These are phyloP conservation scores for Excalfactoria chinensis DNA, from an alignment of 2,113 vertebrate genomes.

Conservation along the genomic window DNA sequence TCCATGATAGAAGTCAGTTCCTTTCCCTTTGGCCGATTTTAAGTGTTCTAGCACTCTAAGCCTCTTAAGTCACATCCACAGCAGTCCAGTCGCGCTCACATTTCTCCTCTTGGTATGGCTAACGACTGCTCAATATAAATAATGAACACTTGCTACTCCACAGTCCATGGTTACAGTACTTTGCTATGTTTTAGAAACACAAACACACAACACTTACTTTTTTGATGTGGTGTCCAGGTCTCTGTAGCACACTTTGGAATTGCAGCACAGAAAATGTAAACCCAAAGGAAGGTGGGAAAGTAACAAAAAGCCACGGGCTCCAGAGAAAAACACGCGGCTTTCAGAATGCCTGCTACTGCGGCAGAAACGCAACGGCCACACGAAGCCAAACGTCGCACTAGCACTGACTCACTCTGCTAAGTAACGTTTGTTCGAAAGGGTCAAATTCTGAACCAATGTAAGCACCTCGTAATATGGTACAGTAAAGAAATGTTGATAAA, in stretches of 20 bases:
- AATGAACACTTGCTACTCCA: not conserved
- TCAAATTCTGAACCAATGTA: not conserved
- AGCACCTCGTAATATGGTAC: not conserved
- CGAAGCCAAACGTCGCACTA: not conserved
- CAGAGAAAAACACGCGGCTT: not conserved
- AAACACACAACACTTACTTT: constrained; percentile 61
- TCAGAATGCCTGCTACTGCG: not conserved
- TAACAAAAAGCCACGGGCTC: not conserved
- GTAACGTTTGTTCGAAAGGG: not conserved
- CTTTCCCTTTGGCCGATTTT: constrained; percentile 31
- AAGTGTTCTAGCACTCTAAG: not conserved
- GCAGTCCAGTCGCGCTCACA: not conserved
- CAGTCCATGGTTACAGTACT: constrained; percentile 17
- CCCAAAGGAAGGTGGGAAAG: not conserved
- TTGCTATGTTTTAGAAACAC: constrained; percentile 11
- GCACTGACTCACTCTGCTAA: not conserved
- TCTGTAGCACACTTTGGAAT: constrained; percentile 49
- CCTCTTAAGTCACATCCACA: not conserved
- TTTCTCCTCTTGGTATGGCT: not conserved
- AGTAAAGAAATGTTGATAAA: not conserved
- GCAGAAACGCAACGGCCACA: not conserved
- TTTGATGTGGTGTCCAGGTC: constrained; percentile 6
- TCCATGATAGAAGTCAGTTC: not conserved
- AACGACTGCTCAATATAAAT: constrained; percentile 1
- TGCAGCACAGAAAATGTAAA: constrained; percentile 35